These are phyloP conservation scores for Orgyia antiqua DNA, from an alignment of 2,888 invertebrate species.

Conservation along the genomic window DNA sequence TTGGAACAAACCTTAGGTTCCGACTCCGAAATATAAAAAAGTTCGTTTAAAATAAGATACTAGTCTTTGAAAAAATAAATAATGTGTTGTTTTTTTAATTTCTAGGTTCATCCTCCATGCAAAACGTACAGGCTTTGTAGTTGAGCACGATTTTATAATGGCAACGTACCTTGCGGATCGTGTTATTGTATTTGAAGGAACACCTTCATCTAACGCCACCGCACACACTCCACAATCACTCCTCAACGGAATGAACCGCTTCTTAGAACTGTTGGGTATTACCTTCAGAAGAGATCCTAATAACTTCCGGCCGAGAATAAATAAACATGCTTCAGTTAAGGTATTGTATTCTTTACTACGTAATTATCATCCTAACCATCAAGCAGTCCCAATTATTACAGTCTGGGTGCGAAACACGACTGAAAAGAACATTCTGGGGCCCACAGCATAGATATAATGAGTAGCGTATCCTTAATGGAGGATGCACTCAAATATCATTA, in stretches of 20 bases:
- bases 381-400: no score
- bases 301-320: conserved; percentile 98
- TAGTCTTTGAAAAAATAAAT: no score
- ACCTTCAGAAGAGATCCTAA: conserved; percentile 99
- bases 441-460: no score
- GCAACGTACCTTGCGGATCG: conserved; percentile 99
- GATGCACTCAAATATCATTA: no score
- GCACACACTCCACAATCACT: conserved; percentile 96
- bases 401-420: no score
- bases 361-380: no score
- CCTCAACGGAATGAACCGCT: conserved; percentile 98
- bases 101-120: conserved; percentile 96
- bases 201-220: conserved; percentile 91
- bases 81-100: conserved; percentile 1
- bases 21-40: no score
- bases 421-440: no score
- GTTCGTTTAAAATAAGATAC: no score
- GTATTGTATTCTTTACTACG: no score
- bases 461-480: no score
- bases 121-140: conserved; percentile 99
- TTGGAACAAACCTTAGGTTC: no score
- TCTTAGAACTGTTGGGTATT: conserved; percentile 95
- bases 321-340: conserved; percentile 97
- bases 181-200: conserved; percentile 98
- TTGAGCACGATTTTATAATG: conserved; percentile 99